Evolutionary conservation across 2,113 vertebrate species (phyloP), one percentile per base, ranked within the genome.

Genomic region (Platanista minor): DNA sequence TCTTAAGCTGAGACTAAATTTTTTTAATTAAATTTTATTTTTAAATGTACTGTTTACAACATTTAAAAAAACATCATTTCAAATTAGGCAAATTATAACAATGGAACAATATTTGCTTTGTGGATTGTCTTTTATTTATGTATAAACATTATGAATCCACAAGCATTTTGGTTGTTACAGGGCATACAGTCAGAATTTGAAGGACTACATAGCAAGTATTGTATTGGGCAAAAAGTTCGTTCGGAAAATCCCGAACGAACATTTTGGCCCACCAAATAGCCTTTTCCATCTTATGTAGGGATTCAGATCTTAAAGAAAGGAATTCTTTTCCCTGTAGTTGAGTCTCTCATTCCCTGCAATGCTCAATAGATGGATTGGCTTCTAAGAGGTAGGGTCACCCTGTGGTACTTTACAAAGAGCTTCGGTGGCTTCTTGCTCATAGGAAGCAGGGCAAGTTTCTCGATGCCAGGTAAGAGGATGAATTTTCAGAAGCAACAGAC

Each of bases 231-330:
- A 57, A 57, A 57, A 18, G 54, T 57, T 21, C 18, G 0, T 57
- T 57, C 7, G 0, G 54, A 57, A 57, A 57, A 57, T 21, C 54
- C 54, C 6, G 18, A 57, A 21, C 20, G 0, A 57, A 57, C 18
- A 21, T 57, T 57, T 20, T 57, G 54, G 54, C 20, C 18, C 17
- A 57, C 54, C 7, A 0, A 57, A 21, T 57, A 57, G 2, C 1
- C 29, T 91, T 90, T 92, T 49, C 23, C 14, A 18, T 78, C n/a
- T 77, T 52, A 31, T 7, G 1, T 72, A 74, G 59, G 25, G 25
- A 46, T 96, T 92, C 75, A 90, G 61, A 89, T 87, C 92, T 92
- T 95, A 92, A 92, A 93, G 87, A 96, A 92, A 95, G 69, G 64
- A 49, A 20, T 87, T 94, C 61, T 78, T 1, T 33, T 59, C 36